Base-by-base conservation (phyloP, 2,888 invertebrate species). In the Taenaris catops region DNA sequence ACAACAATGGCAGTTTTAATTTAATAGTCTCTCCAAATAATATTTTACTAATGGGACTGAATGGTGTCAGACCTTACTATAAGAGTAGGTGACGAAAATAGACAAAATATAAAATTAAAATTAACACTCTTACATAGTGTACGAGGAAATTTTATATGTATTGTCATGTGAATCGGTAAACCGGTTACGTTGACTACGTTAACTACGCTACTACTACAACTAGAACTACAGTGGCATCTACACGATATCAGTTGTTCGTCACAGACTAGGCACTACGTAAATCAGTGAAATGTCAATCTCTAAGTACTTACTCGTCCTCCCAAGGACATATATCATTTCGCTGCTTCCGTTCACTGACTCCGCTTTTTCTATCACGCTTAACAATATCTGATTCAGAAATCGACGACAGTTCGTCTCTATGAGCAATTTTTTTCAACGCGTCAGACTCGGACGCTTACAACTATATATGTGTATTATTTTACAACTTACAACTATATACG, bases 261-360 rank as follows among this genome's bases (percentile, higher is more conserved):
- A 18, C 32, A 14, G 34, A 33, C 33, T 34, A 36, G 25, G 16
- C 8, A 23, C 18, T 29, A 27, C 8, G 2, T 23, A 19, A n/a
- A 39, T 20, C 24, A 36, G 19, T 9, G 29, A 14, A 33, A 17
- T 26, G 32, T 18, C 12, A 23, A 35, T 28, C 24, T 24, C 10
- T 8, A 8, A 24, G 29, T 48, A 94, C 96, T 94, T 90, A 96
- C 96, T 96, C 96, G 88, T 96, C 95, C 90, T 96, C 96, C 96
- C 96, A 96, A 38, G 96, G 96, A 88, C 96, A 96, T 69, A 96
- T 92, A 83, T 95, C 94, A 83, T 93, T 94, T 79, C 91, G 90
- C 80, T 92, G 71, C 60, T 68, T 74, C 47, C 66, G 64, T 48
- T 73, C 75, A 58, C 64, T 67, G 63, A 66, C 56, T 63, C 62